Evolutionary conservation across 2,888 invertebrate species (phyloP).

Genomic region (Eretmocerus hayati): DNA sequence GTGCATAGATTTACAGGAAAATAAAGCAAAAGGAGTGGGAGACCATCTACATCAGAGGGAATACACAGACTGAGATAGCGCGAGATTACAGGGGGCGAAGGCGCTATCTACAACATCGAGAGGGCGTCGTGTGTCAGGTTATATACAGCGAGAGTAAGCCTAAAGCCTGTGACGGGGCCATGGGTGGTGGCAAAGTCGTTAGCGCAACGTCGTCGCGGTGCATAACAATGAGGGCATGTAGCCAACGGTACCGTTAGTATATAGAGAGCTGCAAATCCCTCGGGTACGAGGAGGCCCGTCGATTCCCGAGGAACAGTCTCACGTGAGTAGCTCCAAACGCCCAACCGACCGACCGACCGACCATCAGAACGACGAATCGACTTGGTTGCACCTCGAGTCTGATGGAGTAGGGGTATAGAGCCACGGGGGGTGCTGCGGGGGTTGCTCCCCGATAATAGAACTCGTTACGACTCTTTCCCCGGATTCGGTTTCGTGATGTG

Average conservation of each 20-base stretch:
- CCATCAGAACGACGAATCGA: too few species aligned
- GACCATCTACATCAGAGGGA: too few species aligned
- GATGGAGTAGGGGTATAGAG: too few species aligned
- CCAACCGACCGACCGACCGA: too few species aligned
- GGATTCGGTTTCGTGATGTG: constrained; percentile 42
- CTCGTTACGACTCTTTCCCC: constrained; percentile 40
- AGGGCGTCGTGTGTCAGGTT: too few species aligned
- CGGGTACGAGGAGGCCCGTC: constrained; percentile 36
- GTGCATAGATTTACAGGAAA: constrained; percentile 10
- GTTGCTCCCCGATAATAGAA: constrained; percentile 40
- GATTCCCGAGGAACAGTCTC: constrained; percentile 39
- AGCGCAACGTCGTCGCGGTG: constrained; percentile 36
- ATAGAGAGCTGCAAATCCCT: constrained; percentile 41
- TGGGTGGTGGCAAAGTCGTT: constrained; percentile 24
- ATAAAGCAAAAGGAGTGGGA: constrained; percentile 1
- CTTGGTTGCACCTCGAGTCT: too few species aligned
- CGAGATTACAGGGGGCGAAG: constrained; percentile 9
- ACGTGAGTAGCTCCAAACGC: too few species aligned
- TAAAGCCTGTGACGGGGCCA: neutral
- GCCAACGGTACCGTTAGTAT: too few species aligned
- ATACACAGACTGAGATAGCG: too few species aligned
- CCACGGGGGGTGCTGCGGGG: too few species aligned
- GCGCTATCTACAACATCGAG: too few species aligned
- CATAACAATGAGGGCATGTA: constrained; percentile 45
- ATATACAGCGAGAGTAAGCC: neutral